Evolutionary conservation across 2,113 vertebrate genomes (phyloP), one percentile per base, ranked within the genome.

Genomic region (Sphyrna mokarran): DNA sequence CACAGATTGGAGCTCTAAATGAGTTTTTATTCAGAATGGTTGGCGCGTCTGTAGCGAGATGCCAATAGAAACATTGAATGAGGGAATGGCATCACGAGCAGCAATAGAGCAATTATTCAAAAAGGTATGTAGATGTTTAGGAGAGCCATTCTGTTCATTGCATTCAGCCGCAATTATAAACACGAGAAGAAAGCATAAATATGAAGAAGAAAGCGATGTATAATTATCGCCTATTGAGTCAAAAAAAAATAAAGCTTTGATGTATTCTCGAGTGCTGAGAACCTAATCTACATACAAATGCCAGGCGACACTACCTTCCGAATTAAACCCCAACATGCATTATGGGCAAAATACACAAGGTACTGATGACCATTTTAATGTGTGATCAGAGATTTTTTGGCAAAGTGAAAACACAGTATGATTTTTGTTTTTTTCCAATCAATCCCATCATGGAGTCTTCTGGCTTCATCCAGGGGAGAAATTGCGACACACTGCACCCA

Each of bases 321-420:
- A 14, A 63, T 91, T 91, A 37, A 91, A 14, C 29, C 7, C 23
- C 29, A 63, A 18, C 33, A n/a, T n/a, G 89, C 33, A 10, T n/a
- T 93, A 68, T 66, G 33, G 61, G 14, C 61, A 66, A 66, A 93
- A 93, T 68, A 22, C n/a, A 66, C 68, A 93, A 93, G 61, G 7
- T 33, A 93, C 63, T 93, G 89, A 93, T 91, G 26, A 61, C 54
- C 33, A n/a, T 91, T 63, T 91, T 91, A 91, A 63, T 66, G 61
- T 66, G 37, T 66, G n/a, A 66, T 93, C 58, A 7, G 26, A 91
- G 29, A 14, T n/a, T 13, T 66, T 37, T 68, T n/a, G n/a, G 89
- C 58, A 66, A n/a, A 66, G 37, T 93, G n/a, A 93, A n/a, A 63
- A 93, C 6, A 93, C 5, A 68, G 89, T 93, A 63, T 37, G 3